These are phyloP conservation scores for Trissonchulus latispiculum DNA, from an alignment of 2,888 invertebrate genomes.

Conservation along the genomic window DNA sequence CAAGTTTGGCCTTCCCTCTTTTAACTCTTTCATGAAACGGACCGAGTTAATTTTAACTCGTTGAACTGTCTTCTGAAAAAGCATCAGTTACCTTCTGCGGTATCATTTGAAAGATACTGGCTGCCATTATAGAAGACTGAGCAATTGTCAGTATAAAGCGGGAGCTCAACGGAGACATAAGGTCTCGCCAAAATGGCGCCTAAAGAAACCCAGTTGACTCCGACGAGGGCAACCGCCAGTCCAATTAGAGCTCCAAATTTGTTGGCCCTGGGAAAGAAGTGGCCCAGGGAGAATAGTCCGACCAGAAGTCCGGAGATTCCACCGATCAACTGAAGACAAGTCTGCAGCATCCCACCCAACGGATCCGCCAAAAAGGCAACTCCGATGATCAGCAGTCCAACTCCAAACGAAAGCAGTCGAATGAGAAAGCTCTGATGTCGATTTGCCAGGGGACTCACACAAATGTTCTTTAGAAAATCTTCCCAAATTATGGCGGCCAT, in stretches of 20 bases:
- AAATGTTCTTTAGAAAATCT: conserved; percentile 29
- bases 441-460: background rate
- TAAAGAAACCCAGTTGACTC: conserved; percentile 24
- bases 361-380: conserved; percentile 30
- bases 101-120: too few relatives aligned
- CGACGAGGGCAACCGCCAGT: conserved; percentile 20
- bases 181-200: conserved; percentile 27
- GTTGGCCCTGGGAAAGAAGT: conserved; percentile 78
- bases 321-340: conserved; percentile 56
- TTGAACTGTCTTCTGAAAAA: too few relatives aligned
- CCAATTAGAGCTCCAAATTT: conserved; percentile 30
- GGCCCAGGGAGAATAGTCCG: conserved; percentile 74
- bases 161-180: conserved; percentile 27
- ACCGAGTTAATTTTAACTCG: too few relatives aligned
- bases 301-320: conserved; percentile 77
- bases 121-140: too few relatives aligned
- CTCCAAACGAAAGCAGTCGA: background rate
- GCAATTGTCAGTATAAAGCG: conserved; percentile 6
- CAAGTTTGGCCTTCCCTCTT: too few relatives aligned
- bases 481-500: conserved; percentile 32
- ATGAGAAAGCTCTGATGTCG: background rate
- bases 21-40: too few relatives aligned
- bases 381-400: conserved; percentile 27
- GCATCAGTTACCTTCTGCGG: too few relatives aligned
- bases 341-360: conserved; percentile 31